Conservation (phyloP, 2,797 vertebrate species). For the Acipenser transmontanus region DNA sequence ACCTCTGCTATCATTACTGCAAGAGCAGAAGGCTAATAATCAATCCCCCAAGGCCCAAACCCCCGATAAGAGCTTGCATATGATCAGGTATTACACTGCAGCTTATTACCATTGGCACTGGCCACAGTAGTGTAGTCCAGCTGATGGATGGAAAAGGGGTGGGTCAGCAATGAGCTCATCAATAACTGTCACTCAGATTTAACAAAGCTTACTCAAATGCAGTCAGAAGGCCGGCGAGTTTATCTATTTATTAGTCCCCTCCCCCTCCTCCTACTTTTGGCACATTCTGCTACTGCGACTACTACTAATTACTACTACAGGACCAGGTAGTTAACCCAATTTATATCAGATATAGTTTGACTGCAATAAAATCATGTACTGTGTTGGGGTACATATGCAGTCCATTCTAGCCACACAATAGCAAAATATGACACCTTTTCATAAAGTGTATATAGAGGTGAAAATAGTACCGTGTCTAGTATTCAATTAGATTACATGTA, state of each 20-base stretch:
- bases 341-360: too few relatives aligned
- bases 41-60: conserved; percentile 22
- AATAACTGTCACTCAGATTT: conserved; percentile 55
- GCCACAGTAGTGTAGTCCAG: conserved; percentile 19
- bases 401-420: too few relatives aligned
- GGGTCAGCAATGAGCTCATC: conserved; percentile 43
- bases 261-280: conserved; percentile 35
- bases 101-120: conserved; percentile 9
- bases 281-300: conserved; percentile 18
- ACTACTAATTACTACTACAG: too few relatives aligned
- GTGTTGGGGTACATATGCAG: too few relatives aligned
- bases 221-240: conserved; percentile 45
- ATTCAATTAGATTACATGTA: too few relatives aligned
- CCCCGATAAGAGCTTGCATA: conserved; percentile 25
- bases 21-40: conserved; percentile 38
- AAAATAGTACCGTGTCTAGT: too few relatives aligned
- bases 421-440: too few relatives aligned
- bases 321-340: too few relatives aligned
- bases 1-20: conserved; percentile 25
- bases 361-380: too few relatives aligned
- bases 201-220: conserved; percentile 44
- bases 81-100: conserved; percentile 25
- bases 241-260: conserved; percentile 38
- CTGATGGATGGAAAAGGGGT: conserved; percentile 35
- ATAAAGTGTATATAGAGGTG: too few relatives aligned